Percentiles rank a stretch among this genome's conserved stretches.
These are phyloP conservation scores for Ranitomeya variabilis DNA, from an alignment of 2,113 vertebrate genomes.

Conservation along the genomic window DNA sequence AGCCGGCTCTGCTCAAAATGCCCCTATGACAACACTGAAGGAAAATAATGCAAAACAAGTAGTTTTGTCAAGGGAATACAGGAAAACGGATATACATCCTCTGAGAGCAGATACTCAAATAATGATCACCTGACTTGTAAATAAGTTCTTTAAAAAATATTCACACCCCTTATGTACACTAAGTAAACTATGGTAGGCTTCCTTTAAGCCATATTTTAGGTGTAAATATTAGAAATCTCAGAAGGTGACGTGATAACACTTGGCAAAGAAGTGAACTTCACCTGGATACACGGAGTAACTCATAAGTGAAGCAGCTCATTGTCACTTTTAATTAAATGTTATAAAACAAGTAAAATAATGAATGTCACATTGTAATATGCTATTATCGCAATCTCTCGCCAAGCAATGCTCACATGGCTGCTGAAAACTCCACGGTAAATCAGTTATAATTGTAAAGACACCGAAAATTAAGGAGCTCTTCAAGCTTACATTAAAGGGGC, in stretches of 20 bases:
- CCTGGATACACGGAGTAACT: background rate
- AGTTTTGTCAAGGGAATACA: no score
- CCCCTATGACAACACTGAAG: no score
- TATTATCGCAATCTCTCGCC: background rate
- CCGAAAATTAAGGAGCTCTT: background rate
- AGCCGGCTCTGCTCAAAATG: no score
- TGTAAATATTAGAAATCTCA: background rate
- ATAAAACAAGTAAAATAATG: conserved; percentile 38
- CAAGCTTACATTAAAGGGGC: background rate
- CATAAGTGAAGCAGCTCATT: background rate
- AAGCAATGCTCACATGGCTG: background rate
- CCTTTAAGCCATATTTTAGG: background rate
- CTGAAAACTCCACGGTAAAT: background rate
- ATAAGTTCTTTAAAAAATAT: no score
- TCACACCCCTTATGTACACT: no score
- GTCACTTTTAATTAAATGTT: conserved; percentile 41
- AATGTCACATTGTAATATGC: background rate
- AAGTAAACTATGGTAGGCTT: no score
- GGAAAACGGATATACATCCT: no score
- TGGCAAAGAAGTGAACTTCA: background rate
- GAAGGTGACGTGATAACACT: background rate
- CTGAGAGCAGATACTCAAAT: no score
- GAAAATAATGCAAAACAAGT: no score
- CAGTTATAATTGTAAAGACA: background rate
- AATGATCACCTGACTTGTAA: no score